A percentile compares a stretch with the other conserved stretches of the same genome.
phyloP scores from a whole-genome alignment of 2,797 vertebrate species.

The Hydrocynus forskahlii region DNA sequence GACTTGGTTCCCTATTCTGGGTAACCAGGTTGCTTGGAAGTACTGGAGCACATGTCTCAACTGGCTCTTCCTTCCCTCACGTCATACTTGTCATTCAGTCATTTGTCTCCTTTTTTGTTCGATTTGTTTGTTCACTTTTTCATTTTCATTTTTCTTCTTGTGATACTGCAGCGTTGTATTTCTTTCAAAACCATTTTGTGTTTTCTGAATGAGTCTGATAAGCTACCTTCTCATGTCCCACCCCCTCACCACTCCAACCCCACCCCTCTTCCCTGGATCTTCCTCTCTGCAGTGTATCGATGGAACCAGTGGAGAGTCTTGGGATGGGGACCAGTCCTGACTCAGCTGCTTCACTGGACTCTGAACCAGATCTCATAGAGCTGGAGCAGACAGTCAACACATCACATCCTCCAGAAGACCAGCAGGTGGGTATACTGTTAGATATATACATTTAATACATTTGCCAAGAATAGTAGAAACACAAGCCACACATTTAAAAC shows the following conservation, averaged over 20 bases:
- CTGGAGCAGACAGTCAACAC: slow-evolving; percentile 61
- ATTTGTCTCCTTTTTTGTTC: background rate
- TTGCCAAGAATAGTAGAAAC: too few relatives aligned
- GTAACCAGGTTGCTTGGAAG: slow-evolving; percentile 21
- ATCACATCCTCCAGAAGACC: slow-evolving; percentile 58
- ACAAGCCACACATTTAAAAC: too few relatives aligned
- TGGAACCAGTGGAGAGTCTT: slow-evolving; percentile 65
- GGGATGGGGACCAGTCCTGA: slow-evolving; percentile 63
- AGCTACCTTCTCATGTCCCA: slow-evolving; percentile 2
- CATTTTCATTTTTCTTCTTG: background rate
- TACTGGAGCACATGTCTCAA: slow-evolving; percentile 12
- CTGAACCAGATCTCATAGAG: slow-evolving; percentile 64
- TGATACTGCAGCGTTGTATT: background rate
- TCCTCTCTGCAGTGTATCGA: slow-evolving; percentile 60
- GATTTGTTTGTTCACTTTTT: slow-evolving; percentile 8
- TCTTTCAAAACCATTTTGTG: background rate
- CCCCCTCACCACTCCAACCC: background rate
- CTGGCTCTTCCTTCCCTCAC: slow-evolving; percentile 44
- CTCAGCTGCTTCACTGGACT: slow-evolving; percentile 49
- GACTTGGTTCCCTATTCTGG: slow-evolving; percentile 25
- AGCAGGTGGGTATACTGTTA: slow-evolving; percentile 56
- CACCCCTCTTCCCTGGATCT: background rate
- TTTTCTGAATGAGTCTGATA: background rate
- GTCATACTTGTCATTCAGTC: slow-evolving; percentile 5
- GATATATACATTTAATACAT: background rate